Evolutionary conservation across 2,113 vertebrate genomes (phyloP).

Genomic region (Felis chaus): DNA sequence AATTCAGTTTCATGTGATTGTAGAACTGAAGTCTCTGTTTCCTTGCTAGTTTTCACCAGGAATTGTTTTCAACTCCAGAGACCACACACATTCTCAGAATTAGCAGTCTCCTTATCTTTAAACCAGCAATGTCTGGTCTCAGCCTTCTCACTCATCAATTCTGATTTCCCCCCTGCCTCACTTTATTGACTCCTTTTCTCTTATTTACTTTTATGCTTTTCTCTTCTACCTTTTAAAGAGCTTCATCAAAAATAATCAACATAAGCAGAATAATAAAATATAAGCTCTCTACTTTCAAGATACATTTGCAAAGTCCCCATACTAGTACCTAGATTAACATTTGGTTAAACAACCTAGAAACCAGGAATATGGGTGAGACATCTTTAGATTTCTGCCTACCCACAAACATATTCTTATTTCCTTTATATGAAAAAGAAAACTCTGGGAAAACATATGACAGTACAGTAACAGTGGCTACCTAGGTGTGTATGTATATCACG

Average conservation of each 20-base stretch:
- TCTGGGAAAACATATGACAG: neutral
- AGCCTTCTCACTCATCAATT: neutral
- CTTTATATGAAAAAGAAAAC: neutral
- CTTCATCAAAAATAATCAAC: neutral
- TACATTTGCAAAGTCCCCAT: neutral
- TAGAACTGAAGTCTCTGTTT: neutral
- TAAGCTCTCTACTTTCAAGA: neutral
- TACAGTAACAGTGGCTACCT: neutral
- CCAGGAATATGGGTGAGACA: neutral
- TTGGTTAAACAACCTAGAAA: neutral
- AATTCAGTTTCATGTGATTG: neutral
- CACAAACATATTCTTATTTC: neutral
- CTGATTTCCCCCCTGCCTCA: neutral
- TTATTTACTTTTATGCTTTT: neutral
- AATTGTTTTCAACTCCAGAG: neutral
- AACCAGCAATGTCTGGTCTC: neutral
- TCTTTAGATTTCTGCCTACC: neutral
- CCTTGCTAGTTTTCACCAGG: neutral
- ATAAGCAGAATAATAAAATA: neutral
- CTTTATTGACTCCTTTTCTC: neutral
- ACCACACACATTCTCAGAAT: too few relatives aligned
- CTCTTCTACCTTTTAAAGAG: neutral
- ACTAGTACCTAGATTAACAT: neutral
- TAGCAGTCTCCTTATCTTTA: neutral
- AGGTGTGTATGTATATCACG: neutral